Base-by-base conservation (phyloP, 2,113 vertebrate species). In the Pleuronectes platessa region DNA sequence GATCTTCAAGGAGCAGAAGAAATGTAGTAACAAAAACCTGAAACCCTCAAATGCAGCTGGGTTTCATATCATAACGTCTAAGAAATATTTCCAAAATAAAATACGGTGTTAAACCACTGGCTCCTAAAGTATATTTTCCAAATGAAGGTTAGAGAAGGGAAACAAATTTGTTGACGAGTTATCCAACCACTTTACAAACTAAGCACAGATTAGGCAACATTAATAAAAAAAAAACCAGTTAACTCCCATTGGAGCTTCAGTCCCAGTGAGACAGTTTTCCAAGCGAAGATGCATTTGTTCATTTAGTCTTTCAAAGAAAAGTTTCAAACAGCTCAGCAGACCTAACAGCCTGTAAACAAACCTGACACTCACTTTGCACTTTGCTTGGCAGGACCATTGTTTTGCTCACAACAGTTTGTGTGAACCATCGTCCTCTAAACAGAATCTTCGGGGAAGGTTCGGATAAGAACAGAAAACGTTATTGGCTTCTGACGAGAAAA, bases 341-440 rank as follows among this genome's bases (percentile, higher is more conserved):
- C 40, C 40, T 11, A 42, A 61, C 27, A 18, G 49, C 40, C 64
- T 26, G 23, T 63, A 71, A 75, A 77, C 24, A 45, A 68, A 35
- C 65, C 47, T 18, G 45, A 63, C 26, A 42, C 13, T 54, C 35
- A 7, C 56, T 31, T 18, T 68, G 26, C 24, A 9, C 10, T 20
- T 24, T 24, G 17, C 31, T 64, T 11, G 0, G 27, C 45, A 51
- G 21, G 60, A 24, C 71, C 62, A 1, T 26, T 24, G 55, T 58
- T 58, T 26, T 26, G 21, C 7, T 58, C 23, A 58, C 55, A 24
- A 20, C 18, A 1, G 51, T 20, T 54, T n/a, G 2, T 54, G 51
- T 54, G 20, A n/a, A 54, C 51, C 21, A 54, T 71, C 47, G 68
- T 59, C 63, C 21, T 14, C 15, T 2, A 58, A 53, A 11, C 53